Evolutionary conservation across 2,797 vertebrate genomes (phyloP).

Genomic region (Linurgus olivaceus): DNA sequence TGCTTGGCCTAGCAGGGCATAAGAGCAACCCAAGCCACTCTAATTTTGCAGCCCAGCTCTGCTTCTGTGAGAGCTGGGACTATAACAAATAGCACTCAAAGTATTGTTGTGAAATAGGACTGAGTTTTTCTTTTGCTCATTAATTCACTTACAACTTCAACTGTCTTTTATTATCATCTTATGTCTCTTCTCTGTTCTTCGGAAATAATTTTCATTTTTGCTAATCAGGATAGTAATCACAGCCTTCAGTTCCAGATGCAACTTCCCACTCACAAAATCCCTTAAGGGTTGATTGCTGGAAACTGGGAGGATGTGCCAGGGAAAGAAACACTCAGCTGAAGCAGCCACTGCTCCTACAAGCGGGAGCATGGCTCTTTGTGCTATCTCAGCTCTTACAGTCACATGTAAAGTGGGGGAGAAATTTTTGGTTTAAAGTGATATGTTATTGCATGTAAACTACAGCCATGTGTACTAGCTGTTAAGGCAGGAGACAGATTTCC

Average conservation of each 20-base stretch:
- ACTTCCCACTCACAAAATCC: background rate
- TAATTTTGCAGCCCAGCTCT: background rate
- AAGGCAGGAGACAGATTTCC: background rate
- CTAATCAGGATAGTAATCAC: slow-evolving; percentile 1
- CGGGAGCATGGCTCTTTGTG: background rate
- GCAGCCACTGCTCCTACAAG: background rate
- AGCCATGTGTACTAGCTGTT: background rate
- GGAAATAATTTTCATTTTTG: background rate
- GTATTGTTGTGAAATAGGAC: background rate
- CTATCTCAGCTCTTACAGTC: background rate
- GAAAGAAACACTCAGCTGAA: background rate
- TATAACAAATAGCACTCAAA: background rate
- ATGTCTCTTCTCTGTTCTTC: background rate
- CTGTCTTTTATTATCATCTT: background rate
- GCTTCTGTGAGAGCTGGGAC: background rate
- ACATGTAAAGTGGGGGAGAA: background rate
- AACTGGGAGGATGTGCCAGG: background rate
- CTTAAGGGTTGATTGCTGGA: background rate
- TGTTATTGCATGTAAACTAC: background rate
- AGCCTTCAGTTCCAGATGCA: background rate
- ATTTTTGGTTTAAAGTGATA: background rate
- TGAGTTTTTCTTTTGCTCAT: background rate
- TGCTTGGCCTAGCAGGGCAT: background rate
- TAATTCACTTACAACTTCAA: background rate
- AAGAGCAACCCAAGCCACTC: background rate